Conservation (phyloP, 1,140 invertebrate genomes). For the Lasioglossum baleicum region DNA sequence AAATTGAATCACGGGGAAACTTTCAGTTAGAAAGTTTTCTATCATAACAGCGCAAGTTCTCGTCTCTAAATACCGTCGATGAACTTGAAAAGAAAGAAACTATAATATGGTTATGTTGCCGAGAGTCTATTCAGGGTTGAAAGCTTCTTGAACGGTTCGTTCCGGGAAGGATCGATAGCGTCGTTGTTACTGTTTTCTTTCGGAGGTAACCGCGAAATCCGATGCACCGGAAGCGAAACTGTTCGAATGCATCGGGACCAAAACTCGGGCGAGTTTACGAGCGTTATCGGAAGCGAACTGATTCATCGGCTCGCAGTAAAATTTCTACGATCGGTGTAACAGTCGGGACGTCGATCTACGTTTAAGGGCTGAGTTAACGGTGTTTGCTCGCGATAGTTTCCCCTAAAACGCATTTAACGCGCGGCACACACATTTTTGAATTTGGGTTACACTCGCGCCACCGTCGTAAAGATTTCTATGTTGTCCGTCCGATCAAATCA, state of each 20-base stretch:
- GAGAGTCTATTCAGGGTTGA: background rate
- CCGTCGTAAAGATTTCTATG: no score
- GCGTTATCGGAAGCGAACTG: background rate
- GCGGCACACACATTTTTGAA: background rate
- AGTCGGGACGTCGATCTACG: background rate
- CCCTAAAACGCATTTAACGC: background rate
- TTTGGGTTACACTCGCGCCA: background rate
- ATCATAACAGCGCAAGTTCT: background rate
- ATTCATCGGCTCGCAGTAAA: conserved; percentile 1
- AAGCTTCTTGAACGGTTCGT: conserved; percentile 17
- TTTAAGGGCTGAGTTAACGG: background rate
- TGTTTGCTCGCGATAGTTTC: background rate
- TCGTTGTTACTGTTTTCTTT: conserved; percentile 11
- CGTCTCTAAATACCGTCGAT: background rate
- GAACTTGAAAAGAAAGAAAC: background rate
- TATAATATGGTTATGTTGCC: background rate
- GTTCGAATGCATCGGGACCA: background rate
- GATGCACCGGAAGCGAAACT: no score
- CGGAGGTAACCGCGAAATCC: background rate
- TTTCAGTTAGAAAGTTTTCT: background rate
- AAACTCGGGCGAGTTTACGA: conserved; percentile 11
- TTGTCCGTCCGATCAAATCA: no score
- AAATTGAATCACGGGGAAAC: no score
- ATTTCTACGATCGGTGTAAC: background rate
- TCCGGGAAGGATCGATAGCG: conserved; percentile 10